Conservation (phyloP, 2,113 vertebrate genomes). For the Lonchura striata region DNA sequence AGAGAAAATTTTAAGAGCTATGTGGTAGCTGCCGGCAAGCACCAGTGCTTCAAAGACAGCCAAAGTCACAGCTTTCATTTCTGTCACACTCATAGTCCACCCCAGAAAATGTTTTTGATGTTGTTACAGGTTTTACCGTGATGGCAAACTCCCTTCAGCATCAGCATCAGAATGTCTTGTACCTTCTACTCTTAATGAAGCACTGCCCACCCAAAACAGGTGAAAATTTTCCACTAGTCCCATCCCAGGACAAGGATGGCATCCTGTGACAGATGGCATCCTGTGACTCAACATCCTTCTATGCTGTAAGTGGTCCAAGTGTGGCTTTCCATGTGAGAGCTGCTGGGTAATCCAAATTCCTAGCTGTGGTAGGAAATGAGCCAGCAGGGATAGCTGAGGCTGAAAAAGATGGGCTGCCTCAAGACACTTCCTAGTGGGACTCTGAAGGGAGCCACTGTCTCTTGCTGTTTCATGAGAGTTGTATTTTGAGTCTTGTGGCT, state of each 20-base stretch:
- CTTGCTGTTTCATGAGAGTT: not conserved
- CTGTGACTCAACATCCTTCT: not conserved
- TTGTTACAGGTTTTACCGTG: not conserved
- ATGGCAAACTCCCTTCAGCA: not conserved
- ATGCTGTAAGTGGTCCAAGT: not conserved
- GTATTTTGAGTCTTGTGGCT: not conserved
- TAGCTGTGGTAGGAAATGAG: constrained; percentile 23
- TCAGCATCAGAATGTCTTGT: not conserved
- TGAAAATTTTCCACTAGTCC: not conserved
- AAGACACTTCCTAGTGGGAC: not conserved
- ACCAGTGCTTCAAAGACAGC: not conserved
- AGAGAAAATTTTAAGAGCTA: not conserved
- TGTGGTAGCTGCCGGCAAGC: not conserved
- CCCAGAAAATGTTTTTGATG: not conserved
- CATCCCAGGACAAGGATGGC: not conserved
- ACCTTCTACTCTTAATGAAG: not conserved
- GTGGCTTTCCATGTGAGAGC: not conserved
- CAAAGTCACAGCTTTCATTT: not conserved
- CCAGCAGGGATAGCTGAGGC: not conserved
- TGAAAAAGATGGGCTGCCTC: constrained; percentile 13
- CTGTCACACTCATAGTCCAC: not conserved
- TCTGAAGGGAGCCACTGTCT: not conserved
- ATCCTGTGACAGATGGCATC: not conserved
- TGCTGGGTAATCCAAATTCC: constrained; percentile 9
- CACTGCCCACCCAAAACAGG: not conserved